These are phyloP conservation scores for Lophius piscatorius DNA, from an alignment of 2,113 vertebrate genomes.

Conservation along the genomic window DNA sequence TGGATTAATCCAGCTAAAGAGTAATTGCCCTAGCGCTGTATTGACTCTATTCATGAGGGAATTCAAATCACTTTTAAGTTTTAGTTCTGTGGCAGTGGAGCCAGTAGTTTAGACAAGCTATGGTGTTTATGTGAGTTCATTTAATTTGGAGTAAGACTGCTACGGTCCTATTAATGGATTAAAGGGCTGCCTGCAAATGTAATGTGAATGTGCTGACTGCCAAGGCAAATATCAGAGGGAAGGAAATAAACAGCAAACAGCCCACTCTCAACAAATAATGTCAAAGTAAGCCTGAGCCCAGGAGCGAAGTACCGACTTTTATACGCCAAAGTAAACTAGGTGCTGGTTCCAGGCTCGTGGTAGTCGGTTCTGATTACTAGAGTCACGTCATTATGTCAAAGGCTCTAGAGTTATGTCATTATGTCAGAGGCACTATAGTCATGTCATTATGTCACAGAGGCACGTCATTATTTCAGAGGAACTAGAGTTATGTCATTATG, in stretches of 20 bases:
- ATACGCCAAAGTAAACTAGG: too few species aligned
- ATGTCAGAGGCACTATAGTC: too few species aligned
- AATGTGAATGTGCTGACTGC: conserved; percentile 70
- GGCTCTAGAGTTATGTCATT: too few species aligned
- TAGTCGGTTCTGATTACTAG: too few species aligned
- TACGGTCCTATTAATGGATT: conserved; percentile 69
- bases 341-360: too few species aligned
- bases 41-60: conserved; percentile 65
- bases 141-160: conserved; percentile 69
- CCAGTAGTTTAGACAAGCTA: conserved; percentile 46
- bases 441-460: too few species aligned
- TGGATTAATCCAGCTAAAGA: conserved; percentile 67
- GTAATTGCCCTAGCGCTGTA: conserved; percentile 66
- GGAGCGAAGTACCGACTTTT: neutral
- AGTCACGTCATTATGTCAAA: too few species aligned
- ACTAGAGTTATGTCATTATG: too few species aligned
- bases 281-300: conserved; percentile 9
- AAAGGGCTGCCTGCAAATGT: conserved; percentile 63
- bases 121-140: conserved; percentile 68
- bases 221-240: conserved; percentile 15
- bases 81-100: conserved; percentile 53
- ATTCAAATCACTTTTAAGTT: conserved; percentile 72
- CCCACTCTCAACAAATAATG: conserved; percentile 27
- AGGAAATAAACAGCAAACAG: conserved; percentile 38
- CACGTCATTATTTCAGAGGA: too few species aligned